Evolutionary conservation across 2,113 vertebrate species (phyloP), one percentile per base, ranked within the genome.

Genomic region (Bucco capensis): DNA sequence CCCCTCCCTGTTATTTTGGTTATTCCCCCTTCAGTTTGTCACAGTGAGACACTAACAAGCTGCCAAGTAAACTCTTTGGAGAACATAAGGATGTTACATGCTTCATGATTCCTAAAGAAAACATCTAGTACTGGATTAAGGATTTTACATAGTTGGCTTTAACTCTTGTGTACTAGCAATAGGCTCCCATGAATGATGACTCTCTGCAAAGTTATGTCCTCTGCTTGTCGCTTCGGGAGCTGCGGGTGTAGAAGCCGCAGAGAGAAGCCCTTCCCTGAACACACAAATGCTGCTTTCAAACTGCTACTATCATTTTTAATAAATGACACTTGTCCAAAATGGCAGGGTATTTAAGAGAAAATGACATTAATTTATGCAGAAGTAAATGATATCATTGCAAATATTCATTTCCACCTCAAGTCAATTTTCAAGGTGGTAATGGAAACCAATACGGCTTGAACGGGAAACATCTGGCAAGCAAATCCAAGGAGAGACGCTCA

Each of bases 401-500:
- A 67, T 82, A 95, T 84, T 93, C 53, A 85, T 94, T 95, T 96
- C 75, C 33, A 96, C 78, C 91, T 93, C 66, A 77, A 94, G 57
- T 89, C 74, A 81, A 40, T 96, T 96, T 96, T 90, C 85, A 82
- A 72, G 87, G 88, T 87, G 77, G 69, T 69, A 95, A 91, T 44
- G 30, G 86, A 94, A 96, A 90, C 37, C 79, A 89, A 25, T 62
- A 78, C 9, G 38, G 46, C 62, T 80, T 89, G 91, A 89, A 77
- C 53, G 47, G 82, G 72, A 92, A 96, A 96, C 67, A 93, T 77
- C 88, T 96, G 89, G 75, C 38, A 65, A 23, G 58, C 72, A 94
- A 90, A 95, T 60, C 72, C 64, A 49, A 91, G 53, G 77, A 95
- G 74, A 81, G 53, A 54, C 22, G 71, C 78, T 90, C 60, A 87